phyloP scores from a whole-genome alignment of 2,888 invertebrate species.

The Gymnoscelis rufifasciata region DNA sequence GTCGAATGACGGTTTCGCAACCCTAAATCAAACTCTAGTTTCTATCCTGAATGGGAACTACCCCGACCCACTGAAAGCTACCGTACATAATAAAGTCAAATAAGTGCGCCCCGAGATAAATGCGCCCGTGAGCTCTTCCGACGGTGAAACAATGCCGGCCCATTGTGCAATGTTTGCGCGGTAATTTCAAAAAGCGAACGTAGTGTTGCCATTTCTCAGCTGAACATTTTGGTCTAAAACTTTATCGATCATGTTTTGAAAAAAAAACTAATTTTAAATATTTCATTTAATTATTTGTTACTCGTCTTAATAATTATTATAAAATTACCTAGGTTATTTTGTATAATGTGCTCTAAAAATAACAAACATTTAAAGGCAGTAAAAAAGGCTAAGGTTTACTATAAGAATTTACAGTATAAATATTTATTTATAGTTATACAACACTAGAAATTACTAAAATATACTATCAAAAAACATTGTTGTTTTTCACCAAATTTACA shows the following conservation, averaged over 20 bases:
- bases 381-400: too few species aligned
- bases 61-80: conserved; percentile 36
- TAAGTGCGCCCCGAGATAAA: conserved; percentile 48
- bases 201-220: conserved; percentile 13
- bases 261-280: too few species aligned
- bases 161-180: conserved; percentile 44
- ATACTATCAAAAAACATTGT: too few species aligned
- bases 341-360: too few species aligned
- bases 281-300: too few species aligned
- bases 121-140: conserved; percentile 27
- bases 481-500: too few species aligned
- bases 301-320: too few species aligned
- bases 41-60: conserved; percentile 9
- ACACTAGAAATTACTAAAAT: too few species aligned
- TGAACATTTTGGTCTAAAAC: background rate
- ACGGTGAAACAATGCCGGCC: conserved; percentile 38
- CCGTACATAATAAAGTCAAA: conserved; percentile 55
- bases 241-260: conserved; percentile 2
- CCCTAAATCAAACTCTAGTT: conserved; percentile 1
- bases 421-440: too few species aligned
- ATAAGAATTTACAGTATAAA: too few species aligned
- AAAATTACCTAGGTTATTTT: too few species aligned
- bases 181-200: conserved; percentile 41
- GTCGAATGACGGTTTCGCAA: background rate
- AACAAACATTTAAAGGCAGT: too few species aligned